Percentiles rank a stretch among this genome's conserved stretches.
phyloP scores from a whole-genome alignment of 2,113 vertebrate genomes.

The Melanotaenia duboulayi region DNA sequence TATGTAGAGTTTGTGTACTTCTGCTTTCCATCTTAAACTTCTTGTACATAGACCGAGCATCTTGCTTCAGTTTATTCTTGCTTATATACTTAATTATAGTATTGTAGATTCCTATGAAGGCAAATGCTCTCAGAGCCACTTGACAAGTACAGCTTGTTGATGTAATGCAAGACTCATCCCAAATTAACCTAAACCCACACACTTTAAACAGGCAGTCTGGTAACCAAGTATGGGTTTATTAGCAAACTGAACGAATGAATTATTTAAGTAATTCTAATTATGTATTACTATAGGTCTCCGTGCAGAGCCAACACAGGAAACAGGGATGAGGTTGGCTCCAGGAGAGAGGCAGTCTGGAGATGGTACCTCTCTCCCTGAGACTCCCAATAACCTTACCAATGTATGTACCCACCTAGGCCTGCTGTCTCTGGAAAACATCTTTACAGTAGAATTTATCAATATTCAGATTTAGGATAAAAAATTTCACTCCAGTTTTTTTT shows the following conservation, averaged over 20 bases:
- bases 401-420: conserved; percentile 54
- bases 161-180: neutral
- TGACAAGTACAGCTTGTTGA: neutral
- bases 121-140: neutral
- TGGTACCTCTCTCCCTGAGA: conserved; percentile 95
- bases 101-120: conserved; percentile 2
- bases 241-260: neutral
- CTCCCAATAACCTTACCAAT: conserved; percentile 91
- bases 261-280: conserved; percentile 38
- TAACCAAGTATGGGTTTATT: conserved; percentile 1
- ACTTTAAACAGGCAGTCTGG: neutral
- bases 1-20: neutral
- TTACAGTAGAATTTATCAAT: neutral
- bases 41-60: neutral
- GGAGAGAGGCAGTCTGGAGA: conserved; percentile 97
- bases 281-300: conserved; percentile 73
- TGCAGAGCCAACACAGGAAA: conserved; percentile 84
- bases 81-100: too few relatives aligned
- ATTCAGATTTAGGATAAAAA: neutral
- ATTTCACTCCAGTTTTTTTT: conserved; percentile 46
- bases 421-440: neutral
- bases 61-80: too few relatives aligned
- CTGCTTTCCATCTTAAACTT: neutral
- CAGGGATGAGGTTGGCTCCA: conserved; percentile 87
- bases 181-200: neutral